These are phyloP conservation scores for Ictalurus furcatus DNA, from an alignment of 2,113 vertebrate species.

Conservation along the genomic window DNA sequence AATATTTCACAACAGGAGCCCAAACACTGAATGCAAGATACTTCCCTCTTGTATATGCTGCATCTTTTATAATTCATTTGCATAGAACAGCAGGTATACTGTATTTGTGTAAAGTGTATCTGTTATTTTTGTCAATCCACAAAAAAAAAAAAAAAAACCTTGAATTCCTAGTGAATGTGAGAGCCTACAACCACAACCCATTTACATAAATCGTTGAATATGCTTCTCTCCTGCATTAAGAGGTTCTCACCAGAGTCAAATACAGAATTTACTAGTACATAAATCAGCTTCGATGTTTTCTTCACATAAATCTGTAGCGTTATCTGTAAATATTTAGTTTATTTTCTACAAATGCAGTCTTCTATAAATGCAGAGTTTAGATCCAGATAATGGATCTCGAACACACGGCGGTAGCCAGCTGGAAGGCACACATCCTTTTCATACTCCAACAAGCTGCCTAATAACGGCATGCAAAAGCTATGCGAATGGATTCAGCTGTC, in stretches of 20 bases:
- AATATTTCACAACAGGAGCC: conserved; percentile 50
- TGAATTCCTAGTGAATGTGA: neutral
- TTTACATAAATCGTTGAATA: conserved; percentile 17
- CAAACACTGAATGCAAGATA: conserved; percentile 9
- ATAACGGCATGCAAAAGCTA: conserved; percentile 69
- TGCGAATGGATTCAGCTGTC: conserved; percentile 59
- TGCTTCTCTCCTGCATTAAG: neutral
- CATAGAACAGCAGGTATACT: neutral
- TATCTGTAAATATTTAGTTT: conserved; percentile 46
- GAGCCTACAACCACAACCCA: conserved; percentile 32
- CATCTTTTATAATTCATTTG: neutral
- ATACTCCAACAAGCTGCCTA: conserved; percentile 57
- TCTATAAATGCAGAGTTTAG: conserved; percentile 59
- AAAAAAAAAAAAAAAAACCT: neutral
- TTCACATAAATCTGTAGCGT: neutral
- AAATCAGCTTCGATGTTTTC: conserved; percentile 51
- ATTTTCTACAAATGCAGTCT: conserved; percentile 56
- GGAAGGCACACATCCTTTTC: conserved; percentile 62
- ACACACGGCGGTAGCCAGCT: conserved; percentile 63
- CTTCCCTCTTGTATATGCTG: neutral
- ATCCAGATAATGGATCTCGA: conserved; percentile 60
- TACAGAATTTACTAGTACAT: conserved; percentile 40
- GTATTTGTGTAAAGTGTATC: neutral
- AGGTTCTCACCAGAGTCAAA: conserved; percentile 21
- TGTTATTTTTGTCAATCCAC: neutral